Base-by-base conservation (phyloP, 2,113 vertebrate species). In the Diphyllodes magnificus region DNA sequence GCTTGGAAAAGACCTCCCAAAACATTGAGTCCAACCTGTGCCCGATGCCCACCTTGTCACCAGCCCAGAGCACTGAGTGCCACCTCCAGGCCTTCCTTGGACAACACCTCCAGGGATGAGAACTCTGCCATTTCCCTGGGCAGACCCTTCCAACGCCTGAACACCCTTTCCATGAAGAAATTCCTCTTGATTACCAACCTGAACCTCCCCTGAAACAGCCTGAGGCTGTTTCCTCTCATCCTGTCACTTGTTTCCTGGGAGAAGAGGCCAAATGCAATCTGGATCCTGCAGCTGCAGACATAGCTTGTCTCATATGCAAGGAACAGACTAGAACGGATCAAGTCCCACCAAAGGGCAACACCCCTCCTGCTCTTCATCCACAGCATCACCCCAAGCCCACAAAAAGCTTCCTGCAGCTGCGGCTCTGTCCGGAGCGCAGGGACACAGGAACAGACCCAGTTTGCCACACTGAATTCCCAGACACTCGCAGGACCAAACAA, bases 251-350 rank as follows among this genome's bases (percentile, higher is more conserved):
- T 47, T 69, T 27, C 30, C 64, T 28, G 35, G 47, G 56, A 82
- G 30, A 54, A 61, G 47, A 76, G 47, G 40, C 47, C 45, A 45
- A 11, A 30, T 45, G 54, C 44, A 30, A 59, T 76, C 6, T 15
- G 53, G 40, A 72, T 75, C 73, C 88, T 79, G 83, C 44, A 47
- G 59, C n/a, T 40, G 61, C 75, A 64, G 18, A 61, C 70, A 11
- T 0, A 0, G 13, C 57, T 45, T 14, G 37, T 35, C 69, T 28
- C 54, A 23, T 0, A 13, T 6, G 51, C 72, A 22, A 56, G 37
- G 76, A 54, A 64, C 0, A 61, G 50, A 40, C 78, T 3, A 12
- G 17, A 64, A 69, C 0, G 28, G 65, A 49, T 30, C 2, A 3
- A 16, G 39, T 49, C 40, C 81, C 40, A 81, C 44, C 33, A 31